Evolutionary conservation across 2,888 invertebrate species (phyloP), one percentile per base, ranked within the genome.

Genomic region (Diarsia rubi): DNA sequence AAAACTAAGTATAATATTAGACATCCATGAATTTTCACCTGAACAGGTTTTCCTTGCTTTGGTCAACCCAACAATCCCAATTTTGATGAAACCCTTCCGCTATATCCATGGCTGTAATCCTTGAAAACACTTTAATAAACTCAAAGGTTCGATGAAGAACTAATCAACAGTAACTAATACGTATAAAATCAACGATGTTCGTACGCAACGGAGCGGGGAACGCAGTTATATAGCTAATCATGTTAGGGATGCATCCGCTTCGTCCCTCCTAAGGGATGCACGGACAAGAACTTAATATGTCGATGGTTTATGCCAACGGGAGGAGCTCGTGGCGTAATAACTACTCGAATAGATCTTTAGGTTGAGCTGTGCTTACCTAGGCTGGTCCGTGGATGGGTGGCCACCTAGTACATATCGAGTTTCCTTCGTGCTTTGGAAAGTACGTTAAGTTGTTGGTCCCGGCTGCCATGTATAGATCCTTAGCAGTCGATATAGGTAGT

Each of bases 221-320:
- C 88, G 88, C 86, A 82, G 87, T 85, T 86, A 88, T 88, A 88
- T 84, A 81, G 84, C 87, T 93, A 93, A 93, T 92, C 92, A 89
- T 72, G 88, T 92, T 91, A 91, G 83, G 81, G 81, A 89, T 84
- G 89, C 88, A 89, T 88, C 82, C 81, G 74, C 72, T 69, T 66
- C 64, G 77, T 73, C 57, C 69, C 19, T 49, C 27, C 75, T 52
- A 52, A 89, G 89, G 67, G 89, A 73, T 78, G 90, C 62, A 67
- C 44, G 0, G 24, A 64, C 31, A 37, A 27, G 24, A 1, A n/a
- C n/a, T 3, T 2, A 24, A 14, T 66, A 63, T 54, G n/a, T 80
- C 82, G 87, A 87, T 86, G 66, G 66, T 52, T 63, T 47, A 49
- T 37, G 37, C 37, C 8, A 37, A 37, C 37, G 37, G 37, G 37